These are phyloP conservation scores for Platyscapa corneri DNA, from an alignment of 1,140 invertebrate species.

Conservation along the genomic window DNA sequence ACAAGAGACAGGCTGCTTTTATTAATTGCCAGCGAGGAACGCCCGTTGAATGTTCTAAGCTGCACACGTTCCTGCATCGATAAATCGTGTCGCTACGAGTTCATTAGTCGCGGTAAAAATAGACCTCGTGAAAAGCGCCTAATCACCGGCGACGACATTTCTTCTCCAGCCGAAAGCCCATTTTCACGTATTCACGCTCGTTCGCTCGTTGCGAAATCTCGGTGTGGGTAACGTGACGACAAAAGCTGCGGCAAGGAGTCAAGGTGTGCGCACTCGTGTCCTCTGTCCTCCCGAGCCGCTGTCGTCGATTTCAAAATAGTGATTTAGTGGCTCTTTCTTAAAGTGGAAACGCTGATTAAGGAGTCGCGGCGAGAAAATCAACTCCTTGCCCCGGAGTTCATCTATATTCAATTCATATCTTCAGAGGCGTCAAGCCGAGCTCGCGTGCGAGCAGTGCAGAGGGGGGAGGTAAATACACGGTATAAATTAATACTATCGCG, in stretches of 20 bases:
- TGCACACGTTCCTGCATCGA: neutral
- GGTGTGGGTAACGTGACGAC: neutral
- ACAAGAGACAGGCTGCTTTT: too few relatives aligned
- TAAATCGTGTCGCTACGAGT: neutral
- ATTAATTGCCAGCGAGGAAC: too few relatives aligned
- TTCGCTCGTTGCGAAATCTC: neutral
- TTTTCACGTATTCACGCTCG: neutral
- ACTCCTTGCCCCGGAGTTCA: neutral
- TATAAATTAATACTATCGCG: slow-evolving; percentile 68
- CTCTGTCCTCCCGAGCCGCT: neutral
- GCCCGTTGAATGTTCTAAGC: neutral
- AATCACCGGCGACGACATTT: neutral
- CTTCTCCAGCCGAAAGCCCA: neutral
- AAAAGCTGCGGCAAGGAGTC: neutral
- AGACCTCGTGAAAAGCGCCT: neutral
- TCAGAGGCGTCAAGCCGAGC: neutral
- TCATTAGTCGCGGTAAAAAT: neutral
- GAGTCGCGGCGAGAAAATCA: slow-evolving; percentile 30
- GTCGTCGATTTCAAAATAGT: slow-evolving; percentile 35
- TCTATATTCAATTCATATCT: slow-evolving; percentile 22
- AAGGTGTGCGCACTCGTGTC: too few relatives aligned
- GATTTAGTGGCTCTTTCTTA: slow-evolving; percentile 42
- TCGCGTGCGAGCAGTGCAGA: neutral
- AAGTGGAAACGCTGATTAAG: slow-evolving; percentile 29
- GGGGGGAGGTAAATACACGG: neutral